These are phyloP conservation scores for Indicator indicator DNA, from an alignment of 2,113 vertebrate species.

Conservation along the genomic window DNA sequence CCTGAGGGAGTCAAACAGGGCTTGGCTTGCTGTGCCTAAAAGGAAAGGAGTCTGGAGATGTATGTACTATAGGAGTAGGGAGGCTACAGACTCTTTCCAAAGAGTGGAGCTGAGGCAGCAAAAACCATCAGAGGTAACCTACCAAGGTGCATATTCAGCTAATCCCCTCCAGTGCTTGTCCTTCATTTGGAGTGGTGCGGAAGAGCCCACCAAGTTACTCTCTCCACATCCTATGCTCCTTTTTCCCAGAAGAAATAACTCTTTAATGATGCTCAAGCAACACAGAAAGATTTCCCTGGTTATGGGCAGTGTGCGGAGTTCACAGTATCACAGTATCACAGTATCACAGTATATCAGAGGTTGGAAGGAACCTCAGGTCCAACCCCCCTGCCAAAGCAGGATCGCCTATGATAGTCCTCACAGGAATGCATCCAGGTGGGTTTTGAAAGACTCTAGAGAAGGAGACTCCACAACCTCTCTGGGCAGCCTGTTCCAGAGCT, in stretches of 20 bases:
- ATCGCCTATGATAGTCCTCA: too few species aligned
- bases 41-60: background rate
- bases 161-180: too few species aligned
- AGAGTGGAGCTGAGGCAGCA: background rate
- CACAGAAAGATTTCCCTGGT: fast-evolving
- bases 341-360: too few species aligned
- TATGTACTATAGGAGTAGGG: background rate
- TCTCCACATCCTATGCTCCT: background rate
- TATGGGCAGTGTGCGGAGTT: fast-evolving
- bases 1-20: background rate
- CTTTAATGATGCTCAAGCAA: fast-evolving
- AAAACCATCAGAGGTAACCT: background rate
- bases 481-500: too few species aligned
- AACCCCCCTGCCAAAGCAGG: too few species aligned
- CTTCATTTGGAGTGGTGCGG: background rate
- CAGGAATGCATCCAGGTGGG: too few species aligned
- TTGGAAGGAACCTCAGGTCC: too few species aligned
- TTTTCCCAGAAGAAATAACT: background rate
- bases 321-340: too few species aligned
- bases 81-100: background rate
- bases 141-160: background rate
- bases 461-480: too few species aligned
- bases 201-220: background rate
- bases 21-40: background rate
- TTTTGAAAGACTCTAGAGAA: too few species aligned